A percentile compares a stretch with the other conserved stretches of the same genome.
Conservation (phyloP, 2,888 invertebrate species). For the Eucriotettix oculatus region DNA sequence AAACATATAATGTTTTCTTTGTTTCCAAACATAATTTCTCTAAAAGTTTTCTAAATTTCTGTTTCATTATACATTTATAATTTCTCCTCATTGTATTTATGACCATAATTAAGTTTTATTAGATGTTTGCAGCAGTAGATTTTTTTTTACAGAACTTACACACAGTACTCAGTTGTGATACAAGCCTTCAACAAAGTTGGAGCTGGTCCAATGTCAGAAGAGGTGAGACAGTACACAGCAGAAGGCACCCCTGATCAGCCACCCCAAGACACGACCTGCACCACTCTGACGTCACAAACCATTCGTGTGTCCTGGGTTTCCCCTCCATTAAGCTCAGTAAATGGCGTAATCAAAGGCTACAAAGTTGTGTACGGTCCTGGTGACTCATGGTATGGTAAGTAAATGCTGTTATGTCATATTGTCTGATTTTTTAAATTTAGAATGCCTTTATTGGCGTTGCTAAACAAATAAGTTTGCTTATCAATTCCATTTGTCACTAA, state of each 20-base stretch:
- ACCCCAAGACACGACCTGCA: conserved; percentile 82
- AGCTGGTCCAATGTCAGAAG: conserved; percentile 77
- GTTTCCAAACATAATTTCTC: too few relatives aligned
- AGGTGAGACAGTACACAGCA: conserved; percentile 80
- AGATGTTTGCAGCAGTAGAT: conserved; percentile 5
- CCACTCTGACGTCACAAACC: conserved; percentile 83
- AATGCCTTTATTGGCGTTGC: too few relatives aligned
- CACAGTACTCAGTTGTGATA: conserved; percentile 88
- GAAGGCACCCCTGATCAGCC: conserved; percentile 88
- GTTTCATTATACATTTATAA: too few relatives aligned
- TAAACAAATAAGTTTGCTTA: too few relatives aligned
- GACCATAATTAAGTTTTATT: not conserved
- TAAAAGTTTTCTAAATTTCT: too few relatives aligned
- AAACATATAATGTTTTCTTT: too few relatives aligned
- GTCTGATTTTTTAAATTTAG: too few relatives aligned
- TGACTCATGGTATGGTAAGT: conserved; percentile 81
- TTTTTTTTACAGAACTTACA: conserved; percentile 54
- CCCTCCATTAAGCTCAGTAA: conserved; percentile 78
- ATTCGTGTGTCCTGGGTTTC: conserved; percentile 90
- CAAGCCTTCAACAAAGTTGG: conserved; percentile 92
- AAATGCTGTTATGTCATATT: conserved; percentile 3
- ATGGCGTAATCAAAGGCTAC: conserved; percentile 91
- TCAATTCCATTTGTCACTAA: too few relatives aligned
- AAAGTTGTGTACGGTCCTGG: conserved; percentile 86
- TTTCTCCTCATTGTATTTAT: not conserved